Percentiles rank a stretch among this genome's conserved stretches.
Evolutionary conservation across 2,797 vertebrate genomes (phyloP).

Genomic region (Thamnophis elegans): DNA sequence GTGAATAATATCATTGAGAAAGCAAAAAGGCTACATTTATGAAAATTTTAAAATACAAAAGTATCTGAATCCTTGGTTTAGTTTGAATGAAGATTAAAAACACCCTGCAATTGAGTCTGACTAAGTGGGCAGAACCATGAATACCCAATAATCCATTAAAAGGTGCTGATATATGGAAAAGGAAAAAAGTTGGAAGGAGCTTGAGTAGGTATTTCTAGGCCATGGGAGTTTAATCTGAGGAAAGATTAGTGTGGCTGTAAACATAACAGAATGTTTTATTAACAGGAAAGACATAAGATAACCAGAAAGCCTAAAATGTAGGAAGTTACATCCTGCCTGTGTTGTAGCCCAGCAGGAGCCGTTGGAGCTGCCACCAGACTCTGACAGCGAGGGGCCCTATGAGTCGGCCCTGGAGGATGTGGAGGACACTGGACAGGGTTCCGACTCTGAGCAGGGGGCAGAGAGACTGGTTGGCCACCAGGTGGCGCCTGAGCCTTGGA

Average conservation of each 20-base stretch:
- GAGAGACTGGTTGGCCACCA: too few relatives aligned
- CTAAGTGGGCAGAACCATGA: neutral
- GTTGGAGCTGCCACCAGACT: too few relatives aligned
- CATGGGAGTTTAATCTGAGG: neutral
- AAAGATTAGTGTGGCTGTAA: neutral
- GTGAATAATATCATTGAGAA: neutral
- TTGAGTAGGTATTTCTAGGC: neutral
- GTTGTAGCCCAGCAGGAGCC: too few relatives aligned
- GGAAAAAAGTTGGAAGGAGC: neutral
- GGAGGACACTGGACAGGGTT: too few relatives aligned
- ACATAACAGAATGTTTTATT: neutral
- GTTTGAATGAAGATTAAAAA: neutral
- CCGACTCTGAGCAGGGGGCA: too few relatives aligned
- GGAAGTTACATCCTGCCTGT: neutral
- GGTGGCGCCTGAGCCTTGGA: too few relatives aligned
- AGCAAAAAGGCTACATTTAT: neutral
- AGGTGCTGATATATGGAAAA: neutral
- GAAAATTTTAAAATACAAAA: neutral
- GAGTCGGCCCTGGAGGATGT: too few relatives aligned
- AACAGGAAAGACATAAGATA: neutral
- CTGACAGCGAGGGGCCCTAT: too few relatives aligned
- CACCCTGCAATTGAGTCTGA: neutral
- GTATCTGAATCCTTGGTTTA: neutral
- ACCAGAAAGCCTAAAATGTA: neutral
- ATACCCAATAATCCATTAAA: neutral